Base-by-base conservation (phyloP, 1,140 invertebrate species). In the Hesperophylax magnus region DNA sequence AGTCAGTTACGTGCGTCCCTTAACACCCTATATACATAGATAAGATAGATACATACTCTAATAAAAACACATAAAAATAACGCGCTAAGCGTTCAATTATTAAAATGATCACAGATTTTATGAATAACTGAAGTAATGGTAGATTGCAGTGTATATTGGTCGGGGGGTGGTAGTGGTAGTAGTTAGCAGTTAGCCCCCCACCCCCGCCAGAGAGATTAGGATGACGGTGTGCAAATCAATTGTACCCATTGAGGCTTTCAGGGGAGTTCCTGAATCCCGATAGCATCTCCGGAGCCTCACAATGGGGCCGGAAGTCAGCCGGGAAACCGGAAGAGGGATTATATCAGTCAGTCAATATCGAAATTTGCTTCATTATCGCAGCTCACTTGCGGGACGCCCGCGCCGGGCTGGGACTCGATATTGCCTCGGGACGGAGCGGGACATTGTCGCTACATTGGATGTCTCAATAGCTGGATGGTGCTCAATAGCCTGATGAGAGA, bases 221-320 rank as follows among this genome's bases (percentile, higher is more conserved):
- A 53, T 65, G 77, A 71, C 77, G 65, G 60, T 56, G 77, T 69
- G 77, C 63, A 79, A 79, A 79, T 79, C 77, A 79, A 79, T 79
- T 79, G 77, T 79, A 56, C 31, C 77, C 77, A 79, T 79, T 79
- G 24, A 79, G 65, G 77, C 77, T 79, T 79, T 79, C 47, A 71
- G 77, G 65, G 47, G 53, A 53, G 47, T 71, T 58, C 65, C 65
- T 56, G 77, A n/a, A 18, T n/a, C n/a, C 39, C 34, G 63, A 79
- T 79, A 69, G 18, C 76, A 78, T 78, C 76, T 69, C 65, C 65
- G 77, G 77, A 56, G 47, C 53, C 65, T 47, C 63, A 60, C 77
- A 78, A 69, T 52, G 52, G 60, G 54, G 22, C 65, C 63, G 76
- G 76, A 78, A 65, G 76, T 65, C 61, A 47, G 54, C n/a, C 15